Evolutionary conservation across 2,113 vertebrate species (phyloP).

Genomic region (Maccullochella peelii): DNA sequence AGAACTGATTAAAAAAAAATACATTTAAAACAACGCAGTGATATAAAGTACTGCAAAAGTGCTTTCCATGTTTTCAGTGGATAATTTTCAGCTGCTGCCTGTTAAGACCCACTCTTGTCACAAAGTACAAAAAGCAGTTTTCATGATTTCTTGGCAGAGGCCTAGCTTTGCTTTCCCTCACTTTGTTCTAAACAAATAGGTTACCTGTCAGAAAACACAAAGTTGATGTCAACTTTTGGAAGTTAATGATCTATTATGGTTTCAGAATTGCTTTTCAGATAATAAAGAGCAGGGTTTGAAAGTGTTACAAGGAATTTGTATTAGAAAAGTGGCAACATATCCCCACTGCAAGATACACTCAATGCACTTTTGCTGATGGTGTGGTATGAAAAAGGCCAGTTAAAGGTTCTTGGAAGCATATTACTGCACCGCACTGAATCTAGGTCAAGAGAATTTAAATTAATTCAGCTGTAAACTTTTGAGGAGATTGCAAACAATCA

Average conservation of each 20-base stretch:
- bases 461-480: slow-evolving; percentile 45
- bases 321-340: neutral
- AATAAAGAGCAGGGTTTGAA: neutral
- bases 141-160: neutral
- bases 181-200: neutral
- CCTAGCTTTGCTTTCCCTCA: neutral
- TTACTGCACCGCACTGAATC: slow-evolving; percentile 33
- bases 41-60: neutral
- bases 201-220: neutral
- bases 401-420: slow-evolving; percentile 12
- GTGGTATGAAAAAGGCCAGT: neutral
- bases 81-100: neutral
- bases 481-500: slow-evolving; percentile 47
- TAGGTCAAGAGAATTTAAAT: slow-evolving; percentile 59
- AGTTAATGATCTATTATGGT: neutral
- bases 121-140: neutral
- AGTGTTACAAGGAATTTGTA: neutral
- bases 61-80: neutral
- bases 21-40: neutral
- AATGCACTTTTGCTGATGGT: slow-evolving; percentile 9
- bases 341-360: neutral
- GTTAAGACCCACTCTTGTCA: neutral
- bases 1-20: neutral
- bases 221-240: neutral
- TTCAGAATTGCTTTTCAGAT: neutral